These are phyloP conservation scores for Atherinomorus stipes DNA, from an alignment of 2,113 vertebrate species.

Conservation along the genomic window DNA sequence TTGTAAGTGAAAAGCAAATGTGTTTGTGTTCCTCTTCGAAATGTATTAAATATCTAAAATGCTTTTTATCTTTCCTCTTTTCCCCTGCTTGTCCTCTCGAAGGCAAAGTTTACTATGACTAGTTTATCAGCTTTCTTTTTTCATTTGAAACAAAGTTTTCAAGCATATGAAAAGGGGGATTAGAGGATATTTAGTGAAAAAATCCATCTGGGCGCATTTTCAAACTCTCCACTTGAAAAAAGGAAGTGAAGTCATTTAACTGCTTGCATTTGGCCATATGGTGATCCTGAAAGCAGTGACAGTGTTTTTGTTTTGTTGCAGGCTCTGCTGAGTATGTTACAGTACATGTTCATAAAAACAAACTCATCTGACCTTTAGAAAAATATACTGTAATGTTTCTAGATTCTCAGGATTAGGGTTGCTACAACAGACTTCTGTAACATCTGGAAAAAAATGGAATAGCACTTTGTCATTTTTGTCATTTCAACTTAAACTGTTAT, in stretches of 20 bases:
- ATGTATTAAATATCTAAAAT: not conserved
- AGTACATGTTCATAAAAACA: slow-evolving; percentile 14
- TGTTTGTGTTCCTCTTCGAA: slow-evolving; percentile 1
- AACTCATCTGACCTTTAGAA: not conserved
- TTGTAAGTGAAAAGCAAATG: slow-evolving; percentile 35
- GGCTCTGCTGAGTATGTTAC: not conserved
- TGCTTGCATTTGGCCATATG: slow-evolving; percentile 16
- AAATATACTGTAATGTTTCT: not conserved
- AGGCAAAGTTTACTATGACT: slow-evolving; percentile 55
- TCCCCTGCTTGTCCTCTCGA: slow-evolving; percentile 26
- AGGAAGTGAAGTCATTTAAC: slow-evolving; percentile 23
- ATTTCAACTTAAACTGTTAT: not conserved
- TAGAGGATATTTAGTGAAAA: slow-evolving; percentile 51
- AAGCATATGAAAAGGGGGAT: slow-evolving; percentile 66
- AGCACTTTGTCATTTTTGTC: not conserved
- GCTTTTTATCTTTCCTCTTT: slow-evolving; percentile 60
- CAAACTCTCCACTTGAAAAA: slow-evolving; percentile 35
- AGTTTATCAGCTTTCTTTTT: slow-evolving; percentile 52
- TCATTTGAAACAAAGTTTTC: slow-evolving; percentile 60
- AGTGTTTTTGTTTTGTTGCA: slow-evolving; percentile 26
- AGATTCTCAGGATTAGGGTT: slow-evolving; percentile 8
- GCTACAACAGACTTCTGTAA: not conserved
- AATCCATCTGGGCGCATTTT: slow-evolving; percentile 53
- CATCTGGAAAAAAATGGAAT: not conserved
- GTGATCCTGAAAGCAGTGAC: slow-evolving; percentile 9